Conservation (phyloP, 1,140 invertebrate genomes). For the Gonatopus flavifemur region DNA sequence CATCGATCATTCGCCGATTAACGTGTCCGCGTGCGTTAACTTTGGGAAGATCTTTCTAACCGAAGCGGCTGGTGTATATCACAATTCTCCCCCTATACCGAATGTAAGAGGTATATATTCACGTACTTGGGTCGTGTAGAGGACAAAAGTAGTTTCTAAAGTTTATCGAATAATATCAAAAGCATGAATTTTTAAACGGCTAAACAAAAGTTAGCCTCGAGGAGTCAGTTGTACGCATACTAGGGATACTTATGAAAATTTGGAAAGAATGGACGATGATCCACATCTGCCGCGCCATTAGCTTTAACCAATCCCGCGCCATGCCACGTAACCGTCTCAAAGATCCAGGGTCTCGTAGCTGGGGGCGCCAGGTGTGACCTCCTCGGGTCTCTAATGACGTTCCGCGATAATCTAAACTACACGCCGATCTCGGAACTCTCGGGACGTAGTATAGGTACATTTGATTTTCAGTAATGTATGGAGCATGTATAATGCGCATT, state of each 20-base stretch:
- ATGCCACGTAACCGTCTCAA: no score
- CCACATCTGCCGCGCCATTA: constrained; percentile 48
- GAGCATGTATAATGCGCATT: no score
- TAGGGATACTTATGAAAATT: constrained; percentile 52
- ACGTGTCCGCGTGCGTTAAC: constrained; percentile 20
- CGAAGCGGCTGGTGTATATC: no score
- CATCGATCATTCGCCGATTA: constrained; percentile 29
- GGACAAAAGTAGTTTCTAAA: no score
- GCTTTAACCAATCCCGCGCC: constrained; percentile 23
- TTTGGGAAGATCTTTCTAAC: constrained; percentile 11
- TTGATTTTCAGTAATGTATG: no score
- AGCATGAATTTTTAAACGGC: no score
- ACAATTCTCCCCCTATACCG: not conserved
- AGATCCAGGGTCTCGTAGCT: constrained; percentile 35
- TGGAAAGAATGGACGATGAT: constrained; percentile 45
- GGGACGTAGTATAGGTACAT: constrained; percentile 23
- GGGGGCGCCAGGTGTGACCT: constrained; percentile 53
- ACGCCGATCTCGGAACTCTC: constrained; percentile 8
- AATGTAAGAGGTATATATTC: not conserved
- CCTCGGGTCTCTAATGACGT: constrained; percentile 45
- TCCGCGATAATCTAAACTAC: constrained; percentile 31
- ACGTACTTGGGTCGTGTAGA: no score
- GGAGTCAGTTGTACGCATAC: not conserved
- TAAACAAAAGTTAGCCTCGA: no score
- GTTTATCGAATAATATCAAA: no score